A percentile compares a stretch with the other conserved stretches of the same genome.
Evolutionary conservation across 2,888 invertebrate genomes (phyloP).

Genomic region (Cryptocephalus primarius): DNA sequence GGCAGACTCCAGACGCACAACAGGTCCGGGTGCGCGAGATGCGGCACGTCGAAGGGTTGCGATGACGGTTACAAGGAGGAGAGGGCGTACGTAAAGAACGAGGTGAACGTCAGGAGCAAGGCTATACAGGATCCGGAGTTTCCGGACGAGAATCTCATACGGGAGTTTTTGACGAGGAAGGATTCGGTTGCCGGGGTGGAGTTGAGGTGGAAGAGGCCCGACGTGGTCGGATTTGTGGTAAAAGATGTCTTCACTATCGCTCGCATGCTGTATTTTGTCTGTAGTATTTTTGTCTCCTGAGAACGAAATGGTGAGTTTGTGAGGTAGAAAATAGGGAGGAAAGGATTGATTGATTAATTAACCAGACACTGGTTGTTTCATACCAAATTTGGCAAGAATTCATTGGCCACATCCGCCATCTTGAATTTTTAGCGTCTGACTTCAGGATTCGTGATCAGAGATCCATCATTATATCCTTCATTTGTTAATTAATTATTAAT

Average conservation of each 20-base stretch:
- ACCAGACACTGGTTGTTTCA: no score
- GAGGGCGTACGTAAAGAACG: constrained; percentile 53
- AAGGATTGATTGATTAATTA: no score
- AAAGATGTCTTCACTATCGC: constrained; percentile 27
- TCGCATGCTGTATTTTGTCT: no score
- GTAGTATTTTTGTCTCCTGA: no score
- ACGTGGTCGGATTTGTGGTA: constrained; percentile 60
- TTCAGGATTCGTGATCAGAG: no score
- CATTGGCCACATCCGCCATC: no score
- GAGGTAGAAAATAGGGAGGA: no score
- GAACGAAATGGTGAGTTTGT: no score
- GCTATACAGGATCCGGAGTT: constrained; percentile 53
- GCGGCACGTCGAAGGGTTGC: constrained; percentile 52
- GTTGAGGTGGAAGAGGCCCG: constrained; percentile 54
- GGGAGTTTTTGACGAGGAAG: constrained; percentile 56
- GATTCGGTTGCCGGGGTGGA: constrained; percentile 43
- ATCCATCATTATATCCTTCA: no score
- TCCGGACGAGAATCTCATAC: constrained; percentile 61
- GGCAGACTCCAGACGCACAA: constrained; percentile 51
- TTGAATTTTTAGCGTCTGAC: no score
- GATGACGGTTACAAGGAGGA: constrained; percentile 50
- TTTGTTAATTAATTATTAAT: no score
- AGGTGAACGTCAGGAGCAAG: constrained; percentile 55
- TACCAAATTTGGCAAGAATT: no score
- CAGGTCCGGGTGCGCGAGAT: constrained; percentile 52